Conservation (phyloP, 2,113 vertebrate genomes). For the Alligator sinensis region DNA sequence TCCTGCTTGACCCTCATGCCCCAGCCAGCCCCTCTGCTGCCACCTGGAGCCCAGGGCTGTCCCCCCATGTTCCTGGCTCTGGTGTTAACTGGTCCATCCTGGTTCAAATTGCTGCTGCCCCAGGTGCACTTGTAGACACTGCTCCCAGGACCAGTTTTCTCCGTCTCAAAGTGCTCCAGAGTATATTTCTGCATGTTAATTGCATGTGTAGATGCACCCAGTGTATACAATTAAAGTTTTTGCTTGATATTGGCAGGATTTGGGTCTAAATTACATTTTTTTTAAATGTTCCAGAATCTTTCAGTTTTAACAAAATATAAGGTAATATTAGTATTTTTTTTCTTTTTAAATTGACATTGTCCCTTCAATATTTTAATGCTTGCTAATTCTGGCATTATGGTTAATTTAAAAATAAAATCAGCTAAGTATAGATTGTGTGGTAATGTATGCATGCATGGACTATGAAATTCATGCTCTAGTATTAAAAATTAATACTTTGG, state of each 20-base stretch:
- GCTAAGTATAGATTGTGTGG: neutral
- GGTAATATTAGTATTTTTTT: neutral
- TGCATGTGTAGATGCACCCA: neutral
- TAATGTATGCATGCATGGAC: conserved; percentile 5
- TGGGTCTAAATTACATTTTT: neutral
- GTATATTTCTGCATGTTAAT: neutral
- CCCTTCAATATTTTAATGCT: conserved; percentile 10
- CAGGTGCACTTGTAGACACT: too few species aligned
- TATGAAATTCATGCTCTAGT: neutral
- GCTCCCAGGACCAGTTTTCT: neutral
- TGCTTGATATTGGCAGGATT: neutral
- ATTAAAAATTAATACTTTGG: conserved; percentile 28
- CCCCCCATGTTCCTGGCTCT: too few species aligned
- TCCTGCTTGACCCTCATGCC: too few species aligned
- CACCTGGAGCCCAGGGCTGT: too few species aligned
- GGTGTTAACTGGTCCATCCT: too few species aligned
- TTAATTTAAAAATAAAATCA: neutral
- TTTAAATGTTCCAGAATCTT: neutral
- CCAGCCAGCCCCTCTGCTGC: too few species aligned
- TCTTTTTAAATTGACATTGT: neutral
- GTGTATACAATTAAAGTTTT: neutral
- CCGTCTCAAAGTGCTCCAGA: neutral
- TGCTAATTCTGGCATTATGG: neutral
- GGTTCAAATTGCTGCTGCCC: too few species aligned
- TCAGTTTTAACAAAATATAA: neutral